Conservation (phyloP, 2,113 vertebrate genomes). For the Hypanus sabinus region DNA sequence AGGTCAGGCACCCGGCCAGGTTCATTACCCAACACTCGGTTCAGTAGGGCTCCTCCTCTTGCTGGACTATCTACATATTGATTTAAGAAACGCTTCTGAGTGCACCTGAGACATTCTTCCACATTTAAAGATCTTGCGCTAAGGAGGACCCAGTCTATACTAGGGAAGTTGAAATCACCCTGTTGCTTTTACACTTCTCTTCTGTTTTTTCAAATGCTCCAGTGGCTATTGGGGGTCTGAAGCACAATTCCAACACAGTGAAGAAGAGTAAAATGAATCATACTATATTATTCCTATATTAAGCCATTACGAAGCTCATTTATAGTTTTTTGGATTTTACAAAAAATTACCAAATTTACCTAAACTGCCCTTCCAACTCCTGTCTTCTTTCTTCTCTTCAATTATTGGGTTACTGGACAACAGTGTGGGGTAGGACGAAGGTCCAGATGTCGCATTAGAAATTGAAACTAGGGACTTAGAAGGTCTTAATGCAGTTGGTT, state of each 20-base stretch:
- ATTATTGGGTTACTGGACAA: slow-evolving; percentile 83
- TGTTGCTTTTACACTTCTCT: no score
- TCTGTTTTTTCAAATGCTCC: no score
- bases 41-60: no score
- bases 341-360: slow-evolving; percentile 56
- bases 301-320: background rate
- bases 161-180: no score
- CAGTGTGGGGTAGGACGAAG: slow-evolving; percentile 77
- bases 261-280: background rate
- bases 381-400: slow-evolving; percentile 84
- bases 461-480: slow-evolving; percentile 98
- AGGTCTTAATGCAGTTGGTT: slow-evolving; percentile 81
- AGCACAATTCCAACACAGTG: background rate
- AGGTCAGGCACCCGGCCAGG: no score
- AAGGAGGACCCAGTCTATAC: no score
- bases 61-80: no score
- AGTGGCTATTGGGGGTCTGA: no score
- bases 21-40: no score
- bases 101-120: no score
- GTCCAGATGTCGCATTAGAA: slow-evolving; percentile 75
- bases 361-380: slow-evolving; percentile 93
- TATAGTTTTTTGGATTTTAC: background rate
- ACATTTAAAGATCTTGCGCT: no score
- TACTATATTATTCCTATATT: background rate
- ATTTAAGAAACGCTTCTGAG: no score